Evolutionary conservation across 1,140 invertebrate genomes (phyloP).

Genomic region (Drusus annulatus): DNA sequence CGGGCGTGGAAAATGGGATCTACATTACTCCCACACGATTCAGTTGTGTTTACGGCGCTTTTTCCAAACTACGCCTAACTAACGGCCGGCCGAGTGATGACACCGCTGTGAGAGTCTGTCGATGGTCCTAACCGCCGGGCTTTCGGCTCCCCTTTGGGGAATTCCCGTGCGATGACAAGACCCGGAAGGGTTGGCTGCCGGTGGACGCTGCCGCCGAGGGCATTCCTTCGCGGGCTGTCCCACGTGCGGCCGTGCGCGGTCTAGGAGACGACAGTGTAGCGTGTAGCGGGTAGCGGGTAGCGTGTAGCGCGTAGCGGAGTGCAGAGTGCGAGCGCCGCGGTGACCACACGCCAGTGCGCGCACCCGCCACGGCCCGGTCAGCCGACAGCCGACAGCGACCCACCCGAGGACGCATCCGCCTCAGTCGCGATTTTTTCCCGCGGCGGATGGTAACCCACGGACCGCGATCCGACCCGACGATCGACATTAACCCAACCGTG

Average conservation of each 20-base stretch:
- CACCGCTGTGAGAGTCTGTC: background rate
- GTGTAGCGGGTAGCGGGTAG: no score
- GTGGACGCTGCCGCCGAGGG: background rate
- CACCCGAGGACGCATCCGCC: conserved; percentile 22
- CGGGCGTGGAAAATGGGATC: conserved; percentile 49
- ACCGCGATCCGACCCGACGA: conserved; percentile 29
- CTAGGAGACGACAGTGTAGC: conserved; percentile 2
- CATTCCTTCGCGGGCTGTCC: conserved; percentile 52
- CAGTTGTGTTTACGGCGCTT: conserved; percentile 33
- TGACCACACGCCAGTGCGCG: conserved; percentile 16
- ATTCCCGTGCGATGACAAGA: conserved; percentile 24
- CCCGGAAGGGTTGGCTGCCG: conserved; percentile 35
- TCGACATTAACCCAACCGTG: conserved; percentile 38
- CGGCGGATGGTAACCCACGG: conserved; percentile 35
- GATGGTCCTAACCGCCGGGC: background rate
- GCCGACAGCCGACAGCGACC: conserved; percentile 17
- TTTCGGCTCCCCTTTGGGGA: background rate
- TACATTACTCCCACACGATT: conserved; percentile 34
- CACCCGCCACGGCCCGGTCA: conserved; percentile 9
- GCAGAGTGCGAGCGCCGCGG: conserved; percentile 6
- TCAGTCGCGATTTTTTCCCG: conserved; percentile 46
- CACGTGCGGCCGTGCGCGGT: conserved; percentile 50
- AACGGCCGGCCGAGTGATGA: background rate
- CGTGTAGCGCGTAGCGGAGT: no score
- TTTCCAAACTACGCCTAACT: conserved; percentile 24